Evolutionary conservation across 2,888 invertebrate genomes (phyloP), one percentile per base, ranked within the genome.

Genomic region (Tromatobia lineatoria): DNA sequence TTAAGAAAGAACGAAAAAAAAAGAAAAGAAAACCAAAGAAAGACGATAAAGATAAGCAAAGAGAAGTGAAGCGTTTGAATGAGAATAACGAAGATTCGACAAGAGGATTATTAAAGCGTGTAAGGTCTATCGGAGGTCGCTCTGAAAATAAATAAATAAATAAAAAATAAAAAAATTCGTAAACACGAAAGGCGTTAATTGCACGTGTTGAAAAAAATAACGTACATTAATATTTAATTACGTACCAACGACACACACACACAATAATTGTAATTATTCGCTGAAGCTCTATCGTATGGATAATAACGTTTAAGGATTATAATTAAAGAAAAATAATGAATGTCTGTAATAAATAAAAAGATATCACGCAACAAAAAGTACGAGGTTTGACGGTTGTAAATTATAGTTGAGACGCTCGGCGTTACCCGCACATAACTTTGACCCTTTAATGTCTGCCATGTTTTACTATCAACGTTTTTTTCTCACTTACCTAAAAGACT

Each of bases 321-420:
- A 90, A 91, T 73, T 73, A 73, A 73, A 54, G 23, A 71, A 54
- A 91, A 91, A 92, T 86, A 90, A 90, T 93, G 90, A 92, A 93
- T 93, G 92, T 93, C 92, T 93, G 93, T 93, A 93, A 93, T 91
- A 90, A 93, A 93, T 92, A 93, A 93, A 87, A 92, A 90, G 90
- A 88, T 91, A 92, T 90, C 90, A 93, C 90, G 90, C 90, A 91
- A 88, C 83, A 86, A 87, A 89, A 76, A 79, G 15, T 29, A 83
- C 76, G 18, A 77, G 66, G 69, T 75, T 66, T 38, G 20, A 70
- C 66, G 54, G 34, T 66, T 67, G 69, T 66, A 57, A 75, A 73
- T 61, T 71, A 80, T 78, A 25, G 61, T 13, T 47, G 71, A 34
- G 61, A 74, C 18, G 15, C 47, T 47, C 59, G 42, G 8, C 42